Evolutionary conservation across 2,797 vertebrate species (phyloP).

Genomic region (Dryobates pubescens): DNA sequence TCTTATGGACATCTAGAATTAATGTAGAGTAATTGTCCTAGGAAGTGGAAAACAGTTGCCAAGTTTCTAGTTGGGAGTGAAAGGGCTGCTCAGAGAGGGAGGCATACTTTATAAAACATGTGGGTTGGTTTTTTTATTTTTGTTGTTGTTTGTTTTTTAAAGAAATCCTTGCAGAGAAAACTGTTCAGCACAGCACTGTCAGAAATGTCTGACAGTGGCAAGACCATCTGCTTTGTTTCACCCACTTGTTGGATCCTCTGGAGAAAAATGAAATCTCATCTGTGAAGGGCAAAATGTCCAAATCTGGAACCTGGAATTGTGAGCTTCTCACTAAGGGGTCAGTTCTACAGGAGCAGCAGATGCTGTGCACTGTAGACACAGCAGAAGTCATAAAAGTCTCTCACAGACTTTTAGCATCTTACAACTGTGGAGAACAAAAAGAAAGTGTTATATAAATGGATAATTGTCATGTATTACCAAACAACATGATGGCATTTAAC

Average conservation of each 20-base stretch:
- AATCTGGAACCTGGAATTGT: background rate
- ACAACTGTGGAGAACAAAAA: background rate
- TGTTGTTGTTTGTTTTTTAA: background rate
- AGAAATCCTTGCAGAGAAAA: background rate
- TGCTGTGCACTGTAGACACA: background rate
- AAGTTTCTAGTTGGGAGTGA: background rate
- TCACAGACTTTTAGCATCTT: background rate
- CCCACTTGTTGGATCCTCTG: background rate
- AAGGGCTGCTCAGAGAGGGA: background rate
- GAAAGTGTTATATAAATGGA: background rate
- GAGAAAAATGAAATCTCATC: background rate
- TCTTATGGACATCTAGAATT: background rate
- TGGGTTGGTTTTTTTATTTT: background rate
- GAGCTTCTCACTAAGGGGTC: background rate
- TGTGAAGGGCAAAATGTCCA: background rate
- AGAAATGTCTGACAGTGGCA: background rate
- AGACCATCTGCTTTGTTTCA: background rate
- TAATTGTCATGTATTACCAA: background rate
- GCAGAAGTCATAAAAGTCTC: background rate
- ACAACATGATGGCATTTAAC: background rate
- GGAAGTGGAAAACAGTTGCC: background rate
- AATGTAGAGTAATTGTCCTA: background rate
- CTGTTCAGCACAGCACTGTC: background rate
- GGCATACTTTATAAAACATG: background rate
- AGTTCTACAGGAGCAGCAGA: background rate